Base-by-base conservation (phyloP, 2,888 invertebrate species). In the Petrolisthes cinctipes region DNA sequence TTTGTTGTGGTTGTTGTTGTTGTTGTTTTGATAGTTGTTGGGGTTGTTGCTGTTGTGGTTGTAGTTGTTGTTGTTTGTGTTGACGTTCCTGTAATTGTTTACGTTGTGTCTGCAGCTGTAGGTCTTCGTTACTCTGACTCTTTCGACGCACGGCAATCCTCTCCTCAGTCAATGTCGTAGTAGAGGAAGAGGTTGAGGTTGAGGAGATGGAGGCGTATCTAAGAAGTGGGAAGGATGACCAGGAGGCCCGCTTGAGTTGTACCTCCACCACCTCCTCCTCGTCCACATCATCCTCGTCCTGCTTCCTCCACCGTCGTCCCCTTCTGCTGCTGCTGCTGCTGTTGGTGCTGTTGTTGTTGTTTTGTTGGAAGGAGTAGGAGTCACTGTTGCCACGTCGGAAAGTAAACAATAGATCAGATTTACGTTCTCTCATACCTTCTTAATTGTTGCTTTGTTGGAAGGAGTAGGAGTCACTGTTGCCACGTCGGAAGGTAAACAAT, bases 211-310 rank as follows among this genome's bases (percentile, higher is more conserved):
- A 78, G 1, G 86, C 53, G 71, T 83, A 83, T 5, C 81, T 61
- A 6, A 87, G 86, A 23, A 87, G 83, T 4, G 86, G 86, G 61
- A 87, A 87, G 53, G 86, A 83, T 5, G 86, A 87, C 86, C 86
- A 87, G n/a, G 86, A 83, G 68, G 86, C 86, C 7, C 86, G 73
- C 78, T 87, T 87, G 9, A 87, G 83, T 56, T 83, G 83, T 7
- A 82, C 86, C 9, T 86, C 86, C 53, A 54, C 86, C 83, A 78
- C 83, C 80, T 83, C 78, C 37, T 87, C 83, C 17, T 51, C 68
- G 37, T 78, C 61, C 53, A 78, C 83, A n/a, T 83, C 86, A 6
- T 71, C 71, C 71, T 71, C 71, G 17, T 71, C 17, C 71, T 4
- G 6, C 71, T 1, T 11, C 71, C 71, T 71, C 71, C 6, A 6